phyloP scores from a whole-genome alignment of 2,888 invertebrate genomes.

The Perizoma flavofasciatum region DNA sequence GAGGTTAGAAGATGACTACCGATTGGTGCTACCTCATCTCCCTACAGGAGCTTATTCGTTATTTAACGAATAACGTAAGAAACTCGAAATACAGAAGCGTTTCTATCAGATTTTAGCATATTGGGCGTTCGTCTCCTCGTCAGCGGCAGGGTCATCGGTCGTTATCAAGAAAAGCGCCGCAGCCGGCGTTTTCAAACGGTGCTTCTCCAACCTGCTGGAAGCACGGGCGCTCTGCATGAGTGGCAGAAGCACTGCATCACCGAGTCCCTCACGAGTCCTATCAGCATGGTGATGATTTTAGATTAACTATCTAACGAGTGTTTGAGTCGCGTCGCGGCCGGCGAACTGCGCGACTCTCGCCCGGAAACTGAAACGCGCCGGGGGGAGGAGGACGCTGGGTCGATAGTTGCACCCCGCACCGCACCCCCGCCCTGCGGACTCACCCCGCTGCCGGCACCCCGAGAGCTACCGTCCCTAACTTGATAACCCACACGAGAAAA shows the following conservation, averaged over 20 bases:
- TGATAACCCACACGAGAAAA: constrained; percentile 81
- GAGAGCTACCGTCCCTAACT: constrained; percentile 75
- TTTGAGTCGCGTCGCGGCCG: constrained; percentile 80
- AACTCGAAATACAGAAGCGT: constrained; percentile 19
- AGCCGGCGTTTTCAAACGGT: constrained; percentile 16
- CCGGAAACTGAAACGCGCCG: constrained; percentile 82
- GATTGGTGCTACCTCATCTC: not conserved
- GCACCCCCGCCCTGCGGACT: constrained; percentile 75
- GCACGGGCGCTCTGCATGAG: constrained; percentile 93
- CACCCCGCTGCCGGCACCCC: constrained; percentile 63
- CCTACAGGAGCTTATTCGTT: not conserved
- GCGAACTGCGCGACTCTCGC: constrained; percentile 86
- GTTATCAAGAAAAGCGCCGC: constrained; percentile 33
- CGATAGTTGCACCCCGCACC: constrained; percentile 78
- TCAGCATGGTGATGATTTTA: constrained; percentile 87
- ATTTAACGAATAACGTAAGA: constrained; percentile 5
- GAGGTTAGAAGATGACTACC: not conserved
- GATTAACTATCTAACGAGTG: constrained; percentile 79
- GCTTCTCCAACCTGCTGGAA: constrained; percentile 88
- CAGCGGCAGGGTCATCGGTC: constrained; percentile 56
- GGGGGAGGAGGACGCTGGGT: constrained; percentile 83
- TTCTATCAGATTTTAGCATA: constrained; percentile 38
- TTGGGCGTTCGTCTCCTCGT: constrained; percentile 61
- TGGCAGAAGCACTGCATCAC: constrained; percentile 97
- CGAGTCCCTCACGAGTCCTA: constrained; percentile 95